Evolutionary conservation across 1,140 invertebrate genomes (phyloP).

Genomic region (Panagrolaimus sp.): DNA sequence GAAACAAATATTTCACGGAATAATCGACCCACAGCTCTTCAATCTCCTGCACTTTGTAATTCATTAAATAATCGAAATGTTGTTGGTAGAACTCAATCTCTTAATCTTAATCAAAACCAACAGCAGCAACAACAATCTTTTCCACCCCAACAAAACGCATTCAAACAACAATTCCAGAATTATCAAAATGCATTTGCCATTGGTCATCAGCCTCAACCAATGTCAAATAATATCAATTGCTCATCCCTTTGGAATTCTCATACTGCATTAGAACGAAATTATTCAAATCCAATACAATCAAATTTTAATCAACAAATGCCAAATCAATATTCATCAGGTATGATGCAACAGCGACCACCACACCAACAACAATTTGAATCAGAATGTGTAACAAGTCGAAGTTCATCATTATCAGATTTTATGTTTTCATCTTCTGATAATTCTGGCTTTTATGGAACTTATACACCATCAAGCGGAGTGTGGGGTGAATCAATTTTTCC

Average conservation of each 20-base stretch:
- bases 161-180: not conserved
- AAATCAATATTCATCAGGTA: not conserved
- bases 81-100: conserved; percentile 31
- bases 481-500: conserved; percentile 35
- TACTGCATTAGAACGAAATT: not conserved
- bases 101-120: conserved; percentile 21
- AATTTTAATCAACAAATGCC: not conserved
- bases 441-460: not conserved
- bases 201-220: not conserved
- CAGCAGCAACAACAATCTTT: too few species aligned
- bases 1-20: conserved; percentile 10
- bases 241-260: not conserved
- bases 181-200: not conserved
- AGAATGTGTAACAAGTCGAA: not conserved
- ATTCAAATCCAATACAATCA: not conserved
- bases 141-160: too few species aligned
- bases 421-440: not conserved
- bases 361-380: not conserved
- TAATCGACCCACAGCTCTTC: conserved; percentile 1
- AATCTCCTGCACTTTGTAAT: conserved; percentile 2
- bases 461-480: conserved; percentile 33
- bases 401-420: not conserved
- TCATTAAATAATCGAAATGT: conserved; percentile 18
- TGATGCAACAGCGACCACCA: not conserved
- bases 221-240: too few species aligned